Evolutionary conservation across 2,888 invertebrate genomes (phyloP), one percentile per base, ranked within the genome.

Genomic region (Lithophane socia): DNA sequence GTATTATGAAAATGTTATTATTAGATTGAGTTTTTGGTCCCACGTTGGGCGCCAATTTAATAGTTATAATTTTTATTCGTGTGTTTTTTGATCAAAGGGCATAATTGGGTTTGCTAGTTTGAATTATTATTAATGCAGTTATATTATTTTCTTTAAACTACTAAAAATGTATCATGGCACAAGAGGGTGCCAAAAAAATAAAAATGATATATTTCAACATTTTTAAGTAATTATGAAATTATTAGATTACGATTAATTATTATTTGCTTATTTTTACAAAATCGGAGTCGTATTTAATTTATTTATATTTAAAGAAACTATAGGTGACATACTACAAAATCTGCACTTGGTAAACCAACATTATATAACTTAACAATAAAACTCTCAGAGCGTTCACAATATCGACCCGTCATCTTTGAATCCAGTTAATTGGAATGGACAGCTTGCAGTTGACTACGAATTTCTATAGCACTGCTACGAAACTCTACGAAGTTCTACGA

Each of bases 31-130:
- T 52, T 47, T 61, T 16, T 37, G 54, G 69, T 70, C 73, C 85
- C 83, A 82, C 37, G 54, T 37, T 77, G 82, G 85, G 70, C 65
- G 82, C 76, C 82, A 81, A 73, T 77, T 42, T 42, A 2, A 10
- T 37, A 21, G 29, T 4, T 29, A 24, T 8, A 1, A 21, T n/a
- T 79, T 63, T 29, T 1, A 47, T 16, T 72, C 37, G 21, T 18
- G 16, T 61, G 10, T 18, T 18, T 52, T 75, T 21, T 42, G 0
- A 18, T 8, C 3, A 18, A 37, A 13, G 2, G 16, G 16, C 4
- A 12, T 1, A n/a, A 68, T n/a, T 73, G 16, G 12, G 4, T 44
- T 37, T 3, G n/a, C 16, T 24, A 1, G n/a, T 54, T 47, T 37
- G 1, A 18, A 18, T 42, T 21, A 24, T 13, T 10, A 7, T 24